Evolutionary conservation across 1,140 invertebrate genomes (phyloP).

Genomic region (Drosophila punjabiensis): DNA sequence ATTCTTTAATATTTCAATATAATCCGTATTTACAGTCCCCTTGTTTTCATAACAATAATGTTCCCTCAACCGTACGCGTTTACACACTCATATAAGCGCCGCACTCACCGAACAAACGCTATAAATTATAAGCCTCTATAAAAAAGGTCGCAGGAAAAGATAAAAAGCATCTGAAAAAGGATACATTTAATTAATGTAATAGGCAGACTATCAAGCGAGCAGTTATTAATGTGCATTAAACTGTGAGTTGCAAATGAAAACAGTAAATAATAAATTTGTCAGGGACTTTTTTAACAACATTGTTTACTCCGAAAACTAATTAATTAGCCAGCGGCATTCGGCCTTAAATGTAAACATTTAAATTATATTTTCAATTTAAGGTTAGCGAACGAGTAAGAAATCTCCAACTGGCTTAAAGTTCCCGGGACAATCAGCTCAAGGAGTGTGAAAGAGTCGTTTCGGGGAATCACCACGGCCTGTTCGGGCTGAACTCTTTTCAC

Average conservation of each 20-base stretch:
- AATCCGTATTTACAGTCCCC: not conserved
- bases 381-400: conserved; percentile 6
- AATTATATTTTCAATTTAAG: conserved; percentile 15
- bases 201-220: conserved; percentile 20
- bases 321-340: not conserved
- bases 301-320: conserved; percentile 10
- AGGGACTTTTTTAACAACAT: conserved; percentile 6
- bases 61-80: not conserved
- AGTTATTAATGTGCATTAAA: conserved; percentile 37
- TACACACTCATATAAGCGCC: not conserved
- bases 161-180: conserved; percentile 22
- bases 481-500: conserved; percentile 67
- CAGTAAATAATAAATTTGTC: conserved; percentile 19
- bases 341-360: not conserved
- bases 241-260: conserved; percentile 10
- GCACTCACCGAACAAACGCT: not conserved
- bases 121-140: conserved; percentile 35
- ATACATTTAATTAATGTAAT: conserved; percentile 42
- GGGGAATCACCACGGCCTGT: conserved; percentile 8
- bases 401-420: conserved; percentile 13
- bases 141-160: conserved; percentile 39
- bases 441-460: conserved; percentile 32
- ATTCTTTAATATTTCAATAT: conserved; percentile 6
- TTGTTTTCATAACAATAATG: conserved; percentile 3
- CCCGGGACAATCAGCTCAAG: conserved; percentile 16